Conservation (phyloP, 2,888 invertebrate genomes). For the Ennomos fuscantarius region DNA sequence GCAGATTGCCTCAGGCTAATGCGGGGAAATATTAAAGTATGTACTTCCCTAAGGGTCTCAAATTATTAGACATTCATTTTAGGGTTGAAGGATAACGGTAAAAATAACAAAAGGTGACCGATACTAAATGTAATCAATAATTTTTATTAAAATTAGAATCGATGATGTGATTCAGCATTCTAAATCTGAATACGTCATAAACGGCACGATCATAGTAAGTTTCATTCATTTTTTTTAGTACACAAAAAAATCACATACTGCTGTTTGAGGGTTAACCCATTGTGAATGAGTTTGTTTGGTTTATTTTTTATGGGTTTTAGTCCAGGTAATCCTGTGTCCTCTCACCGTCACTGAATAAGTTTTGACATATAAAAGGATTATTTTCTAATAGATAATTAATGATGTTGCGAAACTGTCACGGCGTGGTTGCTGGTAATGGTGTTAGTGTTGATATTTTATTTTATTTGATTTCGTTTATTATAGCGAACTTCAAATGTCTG, state of each 20-base stretch:
- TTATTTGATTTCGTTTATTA: conserved; percentile 36
- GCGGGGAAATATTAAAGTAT: conserved; percentile 53
- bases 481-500: no score
- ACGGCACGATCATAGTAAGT: conserved; percentile 6
- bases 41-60: conserved; percentile 64
- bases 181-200: conserved; percentile 23
- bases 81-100: conserved; percentile 59
- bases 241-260: conserved; percentile 53
- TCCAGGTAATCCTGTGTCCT: conserved; percentile 81
- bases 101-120: conserved; percentile 3
- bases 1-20: conserved; percentile 67
- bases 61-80: conserved; percentile 48
- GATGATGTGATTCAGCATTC: conserved; percentile 16
- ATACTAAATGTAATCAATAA: not conserved
- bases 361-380: conserved; percentile 83
- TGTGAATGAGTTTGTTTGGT: conserved; percentile 72
- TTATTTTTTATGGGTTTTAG: conserved; percentile 76
- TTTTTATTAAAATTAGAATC: conserved; percentile 28
- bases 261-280: conserved; percentile 62
- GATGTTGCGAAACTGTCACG: conserved; percentile 60
- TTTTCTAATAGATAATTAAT: conserved; percentile 83
- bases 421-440: conserved; percentile 47
- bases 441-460: conserved; percentile 45
- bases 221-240: conserved; percentile 47
- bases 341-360: conserved; percentile 68